Conservation (phyloP, 2,113 vertebrate genomes). For the Sminthopsis crassicaudata region DNA sequence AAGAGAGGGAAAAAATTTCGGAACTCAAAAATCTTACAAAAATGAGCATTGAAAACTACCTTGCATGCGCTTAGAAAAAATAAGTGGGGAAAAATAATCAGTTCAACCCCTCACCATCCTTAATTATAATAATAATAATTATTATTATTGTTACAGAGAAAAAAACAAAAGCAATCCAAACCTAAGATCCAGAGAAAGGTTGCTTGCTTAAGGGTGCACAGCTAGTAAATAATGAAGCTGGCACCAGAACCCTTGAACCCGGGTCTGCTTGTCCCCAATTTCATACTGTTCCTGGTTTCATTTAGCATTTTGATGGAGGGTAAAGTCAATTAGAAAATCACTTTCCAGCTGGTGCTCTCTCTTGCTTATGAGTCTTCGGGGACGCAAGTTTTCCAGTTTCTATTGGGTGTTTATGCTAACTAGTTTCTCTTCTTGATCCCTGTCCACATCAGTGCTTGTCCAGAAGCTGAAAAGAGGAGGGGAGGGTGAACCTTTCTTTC, state of each 20-base stretch:
- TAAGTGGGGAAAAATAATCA: neutral
- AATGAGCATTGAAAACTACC: no score
- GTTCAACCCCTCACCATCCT: neutral
- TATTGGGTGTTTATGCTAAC: neutral
- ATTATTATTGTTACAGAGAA: neutral
- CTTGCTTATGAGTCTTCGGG: neutral
- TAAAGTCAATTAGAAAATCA: neutral
- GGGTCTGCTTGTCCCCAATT: neutral
- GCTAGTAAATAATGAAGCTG: neutral
- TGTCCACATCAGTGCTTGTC: neutral
- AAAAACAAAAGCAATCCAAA: neutral
- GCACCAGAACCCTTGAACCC: neutral
- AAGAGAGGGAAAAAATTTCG: no score
- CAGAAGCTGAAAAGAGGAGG: neutral
- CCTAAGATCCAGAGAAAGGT: neutral
- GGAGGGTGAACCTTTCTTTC: neutral
- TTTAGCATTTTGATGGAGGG: neutral
- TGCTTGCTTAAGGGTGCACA: neutral
- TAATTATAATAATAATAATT: neutral
- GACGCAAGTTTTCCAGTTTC: neutral
- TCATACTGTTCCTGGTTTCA: neutral
- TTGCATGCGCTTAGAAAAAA: no score
- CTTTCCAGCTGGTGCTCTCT: slow-evolving; percentile 1
- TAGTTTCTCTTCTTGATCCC: neutral
- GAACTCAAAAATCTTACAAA: no score